Evolutionary conservation across 2,888 invertebrate species (phyloP).

Genomic region (Platypus cylindrus): DNA sequence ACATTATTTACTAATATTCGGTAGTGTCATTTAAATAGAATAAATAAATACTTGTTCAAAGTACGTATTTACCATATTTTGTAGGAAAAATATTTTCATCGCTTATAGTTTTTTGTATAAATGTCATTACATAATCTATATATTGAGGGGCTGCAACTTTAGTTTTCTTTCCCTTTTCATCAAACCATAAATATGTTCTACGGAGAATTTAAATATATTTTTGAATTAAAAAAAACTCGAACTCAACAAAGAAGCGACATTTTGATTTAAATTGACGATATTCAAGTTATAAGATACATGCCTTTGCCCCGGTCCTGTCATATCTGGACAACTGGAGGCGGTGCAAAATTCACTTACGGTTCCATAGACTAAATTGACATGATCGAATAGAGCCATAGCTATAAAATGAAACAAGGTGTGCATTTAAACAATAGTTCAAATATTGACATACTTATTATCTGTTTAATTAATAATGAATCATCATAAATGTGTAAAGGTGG

Average conservation of each 20-base stretch:
- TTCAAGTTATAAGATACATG: slow-evolving; percentile 32
- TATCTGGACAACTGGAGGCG: slow-evolving; percentile 86
- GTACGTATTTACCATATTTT: slow-evolving; percentile 72
- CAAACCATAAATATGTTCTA: slow-evolving; percentile 95
- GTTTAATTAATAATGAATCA: too few relatives aligned
- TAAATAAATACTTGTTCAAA: slow-evolving; percentile 7
- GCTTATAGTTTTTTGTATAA: slow-evolving; percentile 91
- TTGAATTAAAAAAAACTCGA: not conserved
- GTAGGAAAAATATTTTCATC: slow-evolving; percentile 97
- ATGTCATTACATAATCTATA: slow-evolving; percentile 98
- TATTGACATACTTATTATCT: not conserved
- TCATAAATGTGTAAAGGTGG: too few relatives aligned
- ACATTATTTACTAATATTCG: not conserved
- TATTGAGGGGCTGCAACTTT: slow-evolving; percentile 96
- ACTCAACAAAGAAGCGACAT: too few relatives aligned
- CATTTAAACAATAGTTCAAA: not conserved
- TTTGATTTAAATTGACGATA: too few relatives aligned
- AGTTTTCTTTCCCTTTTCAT: slow-evolving; percentile 96
- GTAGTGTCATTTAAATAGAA: not conserved
- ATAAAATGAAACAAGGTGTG: slow-evolving; percentile 25
- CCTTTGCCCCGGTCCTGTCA: slow-evolving; percentile 93
- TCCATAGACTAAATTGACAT: slow-evolving; percentile 97
- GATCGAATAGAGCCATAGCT: slow-evolving; percentile 96
- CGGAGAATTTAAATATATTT: slow-evolving; percentile 22
- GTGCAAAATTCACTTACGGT: slow-evolving; percentile 98